Evolutionary conservation across 2,113 vertebrate species (phyloP), one percentile per base, ranked within the genome.

Genomic region (Calonectris borealis): DNA sequence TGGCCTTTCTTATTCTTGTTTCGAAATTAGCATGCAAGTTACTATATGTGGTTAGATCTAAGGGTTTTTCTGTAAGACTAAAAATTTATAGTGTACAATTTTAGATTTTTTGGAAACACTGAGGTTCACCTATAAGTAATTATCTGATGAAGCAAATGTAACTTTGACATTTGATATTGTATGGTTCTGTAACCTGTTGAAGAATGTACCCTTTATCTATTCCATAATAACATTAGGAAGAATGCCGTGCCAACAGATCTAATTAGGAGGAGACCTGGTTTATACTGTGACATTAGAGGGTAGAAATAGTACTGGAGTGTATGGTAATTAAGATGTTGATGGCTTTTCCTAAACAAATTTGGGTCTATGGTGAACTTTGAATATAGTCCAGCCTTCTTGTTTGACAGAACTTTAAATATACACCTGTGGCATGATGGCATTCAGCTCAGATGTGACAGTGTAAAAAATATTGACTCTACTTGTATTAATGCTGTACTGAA

Each of bases 401-500:
- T 95, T 83, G 66, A 81, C 38, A 61, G 51, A 86, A 83, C 49
- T 89, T 93, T 80, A 79, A 93, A 75, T 55, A 61, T 32, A 62
- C 66, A 36, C 65, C 44, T 58, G 83, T 83, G 71, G 29, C 57
- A 27, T 2, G 48, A 16, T 78, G 78, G 55, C 86, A 91, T 94
- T 95, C 76, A 82, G 34, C 36, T 92, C 6, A 3, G 61, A 72
- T 80, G 42, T 79, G 86, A 57, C 61, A 44, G 48, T 70, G 46
- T 83, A 61, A 88, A 93, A 94, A 88, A 89, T 94, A 83, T 72
- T 96, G 95, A 94, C 94, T 97, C 83, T 96, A 8, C 60, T 49
- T 18, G 3, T 83, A 38, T 68, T 97, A 94, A 90, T 46, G 79
- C 83, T 86, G 27, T 68, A 49, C 75, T 94, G 97, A 96, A 96